Evolutionary conservation across 2,113 vertebrate genomes (phyloP), one percentile per base, ranked within the genome.

Genomic region (Charadrius vociferus): DNA sequence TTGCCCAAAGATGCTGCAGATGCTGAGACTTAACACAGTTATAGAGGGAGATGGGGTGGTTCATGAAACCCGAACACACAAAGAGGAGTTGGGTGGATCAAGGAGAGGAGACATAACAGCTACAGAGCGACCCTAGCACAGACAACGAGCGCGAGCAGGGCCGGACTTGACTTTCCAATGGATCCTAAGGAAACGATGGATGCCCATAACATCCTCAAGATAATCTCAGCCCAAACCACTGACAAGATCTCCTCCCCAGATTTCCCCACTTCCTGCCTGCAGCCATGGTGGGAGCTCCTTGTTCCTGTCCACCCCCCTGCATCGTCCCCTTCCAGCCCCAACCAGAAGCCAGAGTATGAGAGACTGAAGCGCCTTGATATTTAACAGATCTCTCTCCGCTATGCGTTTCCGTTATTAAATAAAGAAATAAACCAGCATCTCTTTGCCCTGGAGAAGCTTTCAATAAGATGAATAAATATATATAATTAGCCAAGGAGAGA

Each of bases 401-500:
- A 34, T 30, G 71, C 6, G 2, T 94, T 95, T 89, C 59, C 37
- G 86, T 36, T 86, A 73, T 93, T 82, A 88, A 87, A 96, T 95
- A 94, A 90, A 95, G 88, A 97, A 97, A 95, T 93, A 95, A 96
- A 94, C 74, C 87, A 82, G 93, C 91, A 95, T 97, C 96, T 95
- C 94, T 84, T 95, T 96, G 96, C 96, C 95, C 96, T 94, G 71
- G 93, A 96, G 86, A 96, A 97, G 96, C 97, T 97, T 97, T 97
- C 97, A 97, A 52, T 94, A 97, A 97, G 97, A 97, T 70, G 95
- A 94, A 96, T 97, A 97, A 98, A 97, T 97, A 97, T 93, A 97
- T 97, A 96, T 98, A 98, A 98, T 97, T 98, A 98, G 93, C 90
- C 90, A 95, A 96, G 92, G 86, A 96, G 78, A 96, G 97, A 96